Evolutionary conservation across 2,888 invertebrate species (phyloP).

Genomic region (Acanthosepion lycidas): DNA sequence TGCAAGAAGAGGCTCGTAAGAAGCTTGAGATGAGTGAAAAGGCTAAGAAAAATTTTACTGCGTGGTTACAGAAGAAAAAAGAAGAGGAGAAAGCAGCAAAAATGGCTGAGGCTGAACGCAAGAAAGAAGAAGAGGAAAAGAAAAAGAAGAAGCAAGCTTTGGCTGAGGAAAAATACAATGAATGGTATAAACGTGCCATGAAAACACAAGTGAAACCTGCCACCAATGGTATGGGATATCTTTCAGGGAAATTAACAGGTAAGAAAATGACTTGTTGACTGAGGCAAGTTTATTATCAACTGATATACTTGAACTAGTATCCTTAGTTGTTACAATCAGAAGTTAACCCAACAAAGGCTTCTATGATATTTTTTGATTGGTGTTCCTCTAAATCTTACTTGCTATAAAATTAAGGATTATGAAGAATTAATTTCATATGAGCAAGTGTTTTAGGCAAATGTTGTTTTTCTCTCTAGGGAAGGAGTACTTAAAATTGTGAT

Average conservation of each 20-base stretch:
- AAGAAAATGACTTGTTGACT: not conserved
- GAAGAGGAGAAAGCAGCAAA: slow-evolving; percentile 53
- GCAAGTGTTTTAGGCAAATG: no score
- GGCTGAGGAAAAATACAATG: slow-evolving; percentile 63
- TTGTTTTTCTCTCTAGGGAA: no score
- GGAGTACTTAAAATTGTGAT: no score
- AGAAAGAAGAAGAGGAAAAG: slow-evolving; percentile 60
- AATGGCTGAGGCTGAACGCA: slow-evolving; percentile 59
- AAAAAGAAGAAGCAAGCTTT: slow-evolving; percentile 58
- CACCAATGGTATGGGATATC: not conserved
- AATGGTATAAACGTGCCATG: slow-evolving; percentile 64
- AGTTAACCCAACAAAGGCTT: no score
- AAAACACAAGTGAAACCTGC: slow-evolving; percentile 62
- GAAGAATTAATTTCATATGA: no score
- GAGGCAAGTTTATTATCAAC: not conserved
- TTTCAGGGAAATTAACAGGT: not conserved
- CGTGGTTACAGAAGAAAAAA: slow-evolving; percentile 57
- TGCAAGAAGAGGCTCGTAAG: slow-evolving; percentile 53
- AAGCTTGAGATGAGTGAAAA: slow-evolving; percentile 54
- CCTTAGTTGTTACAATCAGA: no score
- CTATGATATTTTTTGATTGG: no score
- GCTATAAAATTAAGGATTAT: no score
- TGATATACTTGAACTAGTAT: no score
- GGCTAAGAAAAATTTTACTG: slow-evolving; percentile 55
- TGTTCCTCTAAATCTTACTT: no score